These are phyloP conservation scores for Cacatua alba DNA, from an alignment of 2,113 vertebrate species.

Conservation along the genomic window DNA sequence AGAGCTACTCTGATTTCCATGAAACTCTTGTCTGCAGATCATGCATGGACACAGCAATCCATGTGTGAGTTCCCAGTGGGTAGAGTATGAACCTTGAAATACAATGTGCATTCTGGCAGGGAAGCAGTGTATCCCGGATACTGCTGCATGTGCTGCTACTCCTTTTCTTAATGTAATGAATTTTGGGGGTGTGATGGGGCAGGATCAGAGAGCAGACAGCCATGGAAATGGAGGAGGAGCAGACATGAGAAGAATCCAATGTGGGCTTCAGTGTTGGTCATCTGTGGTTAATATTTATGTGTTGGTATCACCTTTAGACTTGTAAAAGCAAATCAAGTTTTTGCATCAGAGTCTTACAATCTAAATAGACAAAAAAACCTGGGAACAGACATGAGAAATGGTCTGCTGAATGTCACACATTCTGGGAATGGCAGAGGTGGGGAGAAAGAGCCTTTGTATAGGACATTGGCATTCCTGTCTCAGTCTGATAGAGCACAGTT, in stretches of 20 bases:
- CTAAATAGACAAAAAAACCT: not conserved
- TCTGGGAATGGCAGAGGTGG: not conserved
- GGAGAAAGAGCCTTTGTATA: not conserved
- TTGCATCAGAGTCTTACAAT: not conserved
- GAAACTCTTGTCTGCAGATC: not conserved
- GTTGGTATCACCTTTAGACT: not conserved
- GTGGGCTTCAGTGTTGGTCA: not conserved
- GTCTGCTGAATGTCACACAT: not conserved
- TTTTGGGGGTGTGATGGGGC: not conserved
- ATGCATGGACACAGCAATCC: too few species aligned
- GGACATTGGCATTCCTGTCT: not conserved
- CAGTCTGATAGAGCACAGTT: not conserved
- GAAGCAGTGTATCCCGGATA: not conserved
- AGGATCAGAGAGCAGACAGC: not conserved
- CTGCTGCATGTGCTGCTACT: not conserved
- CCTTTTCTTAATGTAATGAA: not conserved
- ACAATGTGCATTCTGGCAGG: accelerated
- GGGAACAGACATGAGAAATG: not conserved
- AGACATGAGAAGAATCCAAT: not conserved
- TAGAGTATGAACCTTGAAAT: not conserved
- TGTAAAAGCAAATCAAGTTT: not conserved
- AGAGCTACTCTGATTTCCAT: not conserved
- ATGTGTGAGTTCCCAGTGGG: not conserved
- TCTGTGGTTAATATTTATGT: not conserved
- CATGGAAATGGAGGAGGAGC: not conserved